These are phyloP conservation scores for Drosophila willistoni DNA, from an alignment of 1,140 invertebrate species.

Conservation along the genomic window DNA sequence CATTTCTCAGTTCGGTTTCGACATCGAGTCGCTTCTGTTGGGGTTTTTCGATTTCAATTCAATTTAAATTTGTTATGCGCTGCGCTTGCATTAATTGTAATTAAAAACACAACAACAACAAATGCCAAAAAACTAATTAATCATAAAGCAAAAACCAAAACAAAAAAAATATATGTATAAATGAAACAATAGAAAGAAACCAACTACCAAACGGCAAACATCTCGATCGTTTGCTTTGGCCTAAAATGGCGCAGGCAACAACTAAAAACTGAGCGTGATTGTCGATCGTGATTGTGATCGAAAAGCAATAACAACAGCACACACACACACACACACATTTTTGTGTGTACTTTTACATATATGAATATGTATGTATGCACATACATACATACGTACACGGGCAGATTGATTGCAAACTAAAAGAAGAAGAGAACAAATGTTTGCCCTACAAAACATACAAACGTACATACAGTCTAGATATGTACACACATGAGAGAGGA, in stretches of 20 bases:
- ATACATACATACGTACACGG: slow-evolving; percentile 10
- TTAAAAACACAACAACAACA: slow-evolving; percentile 8
- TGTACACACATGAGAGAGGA: neutral
- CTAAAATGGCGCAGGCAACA: slow-evolving; percentile 1
- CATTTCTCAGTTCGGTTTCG: slow-evolving; percentile 50
- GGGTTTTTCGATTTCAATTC: slow-evolving; percentile 24
- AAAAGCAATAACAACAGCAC: slow-evolving; percentile 6
- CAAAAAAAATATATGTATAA: neutral
- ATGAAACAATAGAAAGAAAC: slow-evolving; percentile 1
- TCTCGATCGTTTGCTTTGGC: slow-evolving; percentile 7
- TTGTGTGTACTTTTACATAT: too few species aligned
- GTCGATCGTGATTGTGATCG: neutral
- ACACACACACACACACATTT: slow-evolving; percentile 11
- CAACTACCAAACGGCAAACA: slow-evolving; percentile 5
- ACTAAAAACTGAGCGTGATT: slow-evolving; percentile 19
- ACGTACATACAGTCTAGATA: neutral
- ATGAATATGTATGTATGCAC: neutral
- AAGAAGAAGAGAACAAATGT: slow-evolving; percentile 16
- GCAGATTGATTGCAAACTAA: slow-evolving; percentile 16
- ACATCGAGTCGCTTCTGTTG: slow-evolving; percentile 53
- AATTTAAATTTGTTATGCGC: slow-evolving; percentile 5
- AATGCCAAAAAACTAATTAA: slow-evolving; percentile 6
- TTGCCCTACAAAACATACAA: slow-evolving; percentile 3
- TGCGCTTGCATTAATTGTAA: slow-evolving; percentile 5
- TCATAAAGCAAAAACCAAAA: slow-evolving; percentile 4